These are phyloP conservation scores for Leptopilina drosophilae DNA, from an alignment of 2,888 invertebrate species.

Conservation along the genomic window DNA sequence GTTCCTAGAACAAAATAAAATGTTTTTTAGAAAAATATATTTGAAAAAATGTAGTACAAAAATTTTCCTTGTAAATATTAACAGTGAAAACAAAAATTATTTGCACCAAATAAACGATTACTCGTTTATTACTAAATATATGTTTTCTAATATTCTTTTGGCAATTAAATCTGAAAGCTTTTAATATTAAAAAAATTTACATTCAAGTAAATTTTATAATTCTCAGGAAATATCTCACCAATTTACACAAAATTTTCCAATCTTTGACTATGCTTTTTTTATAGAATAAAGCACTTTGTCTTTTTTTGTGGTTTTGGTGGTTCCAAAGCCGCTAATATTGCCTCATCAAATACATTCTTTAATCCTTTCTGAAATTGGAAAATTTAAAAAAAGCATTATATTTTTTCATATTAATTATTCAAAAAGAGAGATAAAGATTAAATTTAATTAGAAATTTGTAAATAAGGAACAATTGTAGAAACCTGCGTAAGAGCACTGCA, in stretches of 20 bases:
- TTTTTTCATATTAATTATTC: too few relatives aligned
- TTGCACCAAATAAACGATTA: too few relatives aligned
- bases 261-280: conserved; percentile 65
- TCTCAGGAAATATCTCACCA: background rate
- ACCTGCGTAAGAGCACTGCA: conserved; percentile 98
- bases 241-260: conserved; percentile 1
- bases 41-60: too few relatives aligned
- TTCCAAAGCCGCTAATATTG: conserved; percentile 97
- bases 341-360: conserved; percentile 99
- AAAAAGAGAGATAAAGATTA: too few relatives aligned
- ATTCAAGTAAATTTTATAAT: background rate
- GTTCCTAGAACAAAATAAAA: conserved; percentile 5
- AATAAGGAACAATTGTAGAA: too few relatives aligned
- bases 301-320: conserved; percentile 97
- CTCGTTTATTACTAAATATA: too few relatives aligned
- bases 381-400: background rate
- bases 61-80: too few relatives aligned
- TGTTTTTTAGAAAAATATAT: background rate
- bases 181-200: too few relatives aligned
- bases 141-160: too few relatives aligned
- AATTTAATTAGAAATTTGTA: too few relatives aligned
- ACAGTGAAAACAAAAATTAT: too few relatives aligned
- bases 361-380: conserved; percentile 89
- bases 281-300: conserved; percentile 90
- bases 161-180: too few relatives aligned